phyloP scores from a whole-genome alignment of 30 jellyfish, hydroid and myxozoan genomes.

The Clytia hemisphaerica region DNA sequence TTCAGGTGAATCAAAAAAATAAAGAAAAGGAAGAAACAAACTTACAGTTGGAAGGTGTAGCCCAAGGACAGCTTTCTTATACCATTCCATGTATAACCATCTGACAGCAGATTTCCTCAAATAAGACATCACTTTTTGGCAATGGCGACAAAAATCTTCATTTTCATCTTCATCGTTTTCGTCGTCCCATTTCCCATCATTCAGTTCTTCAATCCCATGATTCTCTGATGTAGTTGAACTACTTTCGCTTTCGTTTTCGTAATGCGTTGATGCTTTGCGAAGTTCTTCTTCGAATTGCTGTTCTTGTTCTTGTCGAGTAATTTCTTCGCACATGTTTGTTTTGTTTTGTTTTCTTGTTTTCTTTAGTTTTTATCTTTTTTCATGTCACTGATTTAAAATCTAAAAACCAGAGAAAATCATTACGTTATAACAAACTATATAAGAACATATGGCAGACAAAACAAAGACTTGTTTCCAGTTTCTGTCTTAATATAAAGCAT shows the following conservation, averaged over 20 bases:
- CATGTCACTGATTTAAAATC: neutral
- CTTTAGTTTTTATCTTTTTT: neutral
- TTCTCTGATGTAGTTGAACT: too few species aligned
- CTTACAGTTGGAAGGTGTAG: constrained; percentile 83
- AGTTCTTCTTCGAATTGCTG: neutral
- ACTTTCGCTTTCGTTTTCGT: too few species aligned
- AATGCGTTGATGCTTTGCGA: neutral
- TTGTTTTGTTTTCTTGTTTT: neutral
- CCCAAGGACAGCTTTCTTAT: constrained; percentile 85
- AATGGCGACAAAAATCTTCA: neutral
- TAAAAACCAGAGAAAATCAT: neutral
- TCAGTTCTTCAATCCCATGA: too few species aligned
- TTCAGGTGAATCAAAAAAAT: too few species aligned
- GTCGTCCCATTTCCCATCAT: neutral
- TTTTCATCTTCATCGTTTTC: constrained; percentile 1
- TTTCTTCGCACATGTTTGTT: neutral
- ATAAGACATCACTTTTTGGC: constrained; percentile 39
- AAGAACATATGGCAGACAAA: too few species aligned
- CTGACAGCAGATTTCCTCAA: constrained; percentile 96
- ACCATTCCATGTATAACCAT: constrained; percentile 98
- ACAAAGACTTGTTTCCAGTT: too few species aligned
- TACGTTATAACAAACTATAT: too few species aligned
- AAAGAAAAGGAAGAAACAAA: neutral
- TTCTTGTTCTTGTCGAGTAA: constrained; percentile 1
- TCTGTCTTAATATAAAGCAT: too few species aligned